These are phyloP conservation scores for Xiphorhynchus erythropygius DNA, from an alignment of 2,797 vertebrate genomes.

Conservation along the genomic window DNA sequence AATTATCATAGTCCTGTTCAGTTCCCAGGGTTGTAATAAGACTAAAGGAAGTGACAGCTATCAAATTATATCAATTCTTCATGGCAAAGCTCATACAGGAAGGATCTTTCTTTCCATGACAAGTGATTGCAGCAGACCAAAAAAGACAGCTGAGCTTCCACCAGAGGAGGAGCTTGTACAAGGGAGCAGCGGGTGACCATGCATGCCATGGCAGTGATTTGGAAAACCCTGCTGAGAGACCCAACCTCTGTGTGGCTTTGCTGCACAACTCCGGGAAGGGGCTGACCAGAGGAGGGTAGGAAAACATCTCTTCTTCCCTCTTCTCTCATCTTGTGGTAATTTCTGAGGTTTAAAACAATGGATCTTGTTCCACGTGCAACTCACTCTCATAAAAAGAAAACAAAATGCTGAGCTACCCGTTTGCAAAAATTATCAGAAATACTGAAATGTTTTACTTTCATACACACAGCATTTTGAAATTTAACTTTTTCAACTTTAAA, in stretches of 20 bases:
- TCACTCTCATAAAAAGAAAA: neutral
- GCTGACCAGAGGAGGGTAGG: neutral
- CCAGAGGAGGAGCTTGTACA: fast-evolving
- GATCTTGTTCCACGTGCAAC: neutral
- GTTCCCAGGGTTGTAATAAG: neutral
- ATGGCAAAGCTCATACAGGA: neutral
- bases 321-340: neutral
- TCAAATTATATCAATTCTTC: neutral
- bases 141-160: neutral
- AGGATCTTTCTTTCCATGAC: neutral
- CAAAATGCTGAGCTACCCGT: neutral
- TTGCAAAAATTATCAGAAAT: neutral
- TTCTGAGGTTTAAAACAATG: neutral
- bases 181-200: fast-evolving
- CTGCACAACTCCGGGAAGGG: neutral
- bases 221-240: neutral
- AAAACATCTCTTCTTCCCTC: neutral
- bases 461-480: neutral
- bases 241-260: neutral
- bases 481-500: neutral
- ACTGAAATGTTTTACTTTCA: neutral
- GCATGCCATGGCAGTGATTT: neutral
- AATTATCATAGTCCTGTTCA: neutral
- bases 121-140: neutral
- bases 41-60: neutral